A percentile compares a stretch with the other conserved stretches of the same genome.
Evolutionary conservation across 2,888 invertebrate genomes (phyloP).

Genomic region (Gastracanthus pulcherrimus): DNA sequence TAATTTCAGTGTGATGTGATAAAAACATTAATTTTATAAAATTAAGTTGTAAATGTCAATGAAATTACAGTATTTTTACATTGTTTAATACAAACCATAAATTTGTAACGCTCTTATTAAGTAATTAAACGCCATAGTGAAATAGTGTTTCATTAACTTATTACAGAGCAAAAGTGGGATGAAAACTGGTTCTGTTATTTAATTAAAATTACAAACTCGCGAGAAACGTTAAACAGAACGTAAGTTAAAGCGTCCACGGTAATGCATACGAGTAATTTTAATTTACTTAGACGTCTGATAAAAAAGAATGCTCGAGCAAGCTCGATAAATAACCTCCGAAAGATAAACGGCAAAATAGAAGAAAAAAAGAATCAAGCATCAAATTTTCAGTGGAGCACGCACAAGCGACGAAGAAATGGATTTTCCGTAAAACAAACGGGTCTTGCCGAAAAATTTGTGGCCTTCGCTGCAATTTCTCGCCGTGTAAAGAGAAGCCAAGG

Average conservation of each 20-base stretch:
- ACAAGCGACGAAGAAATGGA: constrained; percentile 40
- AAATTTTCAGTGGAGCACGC: constrained; percentile 43
- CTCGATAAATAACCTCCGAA: not conserved
- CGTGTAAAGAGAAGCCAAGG: constrained; percentile 41
- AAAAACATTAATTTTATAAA: too few species aligned
- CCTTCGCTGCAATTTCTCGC: constrained; percentile 44
- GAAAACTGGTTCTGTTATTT: not conserved
- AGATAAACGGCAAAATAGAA: not conserved
- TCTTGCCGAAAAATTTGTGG: constrained; percentile 52
- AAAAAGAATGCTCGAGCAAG: not conserved
- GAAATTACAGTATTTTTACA: too few species aligned
- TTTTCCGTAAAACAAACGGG: constrained; percentile 49
- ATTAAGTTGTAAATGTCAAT: too few species aligned
- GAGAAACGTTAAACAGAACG: not conserved
- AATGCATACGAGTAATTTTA: not conserved
- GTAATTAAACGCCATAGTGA: not conserved
- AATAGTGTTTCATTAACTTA: not conserved
- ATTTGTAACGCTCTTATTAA: not conserved
- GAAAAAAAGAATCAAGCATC: not conserved
- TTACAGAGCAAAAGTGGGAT: not conserved
- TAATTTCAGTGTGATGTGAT: too few species aligned
- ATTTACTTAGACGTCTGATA: not conserved
- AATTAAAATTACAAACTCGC: not conserved
- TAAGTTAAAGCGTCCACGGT: not conserved
- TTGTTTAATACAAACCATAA: not conserved